phyloP scores from a whole-genome alignment of 2,888 invertebrate genomes.

The Sipunculus nudus region DNA sequence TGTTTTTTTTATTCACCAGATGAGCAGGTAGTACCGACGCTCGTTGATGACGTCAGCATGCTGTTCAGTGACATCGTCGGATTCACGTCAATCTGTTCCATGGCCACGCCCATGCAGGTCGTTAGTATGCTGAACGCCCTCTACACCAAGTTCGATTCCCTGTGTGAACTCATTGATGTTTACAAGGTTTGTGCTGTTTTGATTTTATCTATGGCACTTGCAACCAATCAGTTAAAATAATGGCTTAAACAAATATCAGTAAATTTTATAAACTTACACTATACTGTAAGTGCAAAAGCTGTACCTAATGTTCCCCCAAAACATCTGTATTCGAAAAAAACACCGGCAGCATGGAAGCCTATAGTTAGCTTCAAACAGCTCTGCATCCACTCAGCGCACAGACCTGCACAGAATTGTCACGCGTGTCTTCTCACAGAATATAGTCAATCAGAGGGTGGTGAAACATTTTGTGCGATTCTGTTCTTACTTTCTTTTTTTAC shows the following conservation, averaged over 20 bases:
- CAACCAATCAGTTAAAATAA: too few relatives aligned
- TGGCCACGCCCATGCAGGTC: slow-evolving; percentile 84
- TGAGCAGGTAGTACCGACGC: slow-evolving; percentile 88
- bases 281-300: not conserved
- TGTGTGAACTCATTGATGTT: slow-evolving; percentile 90
- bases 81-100: slow-evolving; percentile 94
- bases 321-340: too few relatives aligned
- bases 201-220: too few relatives aligned
- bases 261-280: not conserved
- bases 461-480: too few relatives aligned
- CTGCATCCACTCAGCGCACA: too few relatives aligned
- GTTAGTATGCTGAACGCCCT: slow-evolving; percentile 93
- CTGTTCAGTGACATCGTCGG: slow-evolving; percentile 96
- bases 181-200: slow-evolving; percentile 79
- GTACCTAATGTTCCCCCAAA: too few relatives aligned
- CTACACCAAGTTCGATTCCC: slow-evolving; percentile 92
- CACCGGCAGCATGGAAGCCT: too few relatives aligned
- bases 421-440: too few relatives aligned
- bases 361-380: too few relatives aligned
- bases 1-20: slow-evolving; percentile 47
- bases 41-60: slow-evolving; percentile 93
- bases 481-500: too few relatives aligned
- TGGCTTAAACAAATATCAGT: not conserved
- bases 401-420: too few relatives aligned
- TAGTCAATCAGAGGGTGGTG: too few relatives aligned